phyloP scores from a whole-genome alignment of 2,888 invertebrate genomes.

The Heteromyza rotundicornis region DNA sequence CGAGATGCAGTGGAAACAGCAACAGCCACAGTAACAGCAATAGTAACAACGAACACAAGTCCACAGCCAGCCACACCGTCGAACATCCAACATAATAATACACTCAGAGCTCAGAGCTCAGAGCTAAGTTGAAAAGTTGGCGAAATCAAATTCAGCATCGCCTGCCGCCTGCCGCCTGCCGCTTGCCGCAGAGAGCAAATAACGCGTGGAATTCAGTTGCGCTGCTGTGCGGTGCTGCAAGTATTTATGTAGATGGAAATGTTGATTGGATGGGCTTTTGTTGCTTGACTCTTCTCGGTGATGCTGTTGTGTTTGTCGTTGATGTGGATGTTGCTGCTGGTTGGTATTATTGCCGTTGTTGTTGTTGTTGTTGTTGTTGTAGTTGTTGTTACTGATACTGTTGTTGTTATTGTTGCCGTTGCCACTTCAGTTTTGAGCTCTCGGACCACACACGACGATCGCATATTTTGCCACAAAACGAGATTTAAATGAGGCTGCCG shows the following conservation, averaged over 20 bases:
- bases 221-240: background rate
- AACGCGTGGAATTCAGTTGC: conserved; percentile 21
- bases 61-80: too few relatives aligned
- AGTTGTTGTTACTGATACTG: conserved; percentile 23
- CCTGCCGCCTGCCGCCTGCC: too few relatives aligned
- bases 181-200: background rate
- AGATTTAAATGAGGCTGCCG: conserved; percentile 47
- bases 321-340: conserved; percentile 4
- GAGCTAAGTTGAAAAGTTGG: too few relatives aligned
- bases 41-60: too few relatives aligned
- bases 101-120: too few relatives aligned
- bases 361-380: conserved; percentile 17
- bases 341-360: background rate
- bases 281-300: conserved; percentile 9
- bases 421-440: conserved; percentile 24
- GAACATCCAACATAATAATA: background rate
- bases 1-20: background rate
- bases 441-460: conserved; percentile 46
- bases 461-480: conserved; percentile 43
- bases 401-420: conserved; percentile 18
- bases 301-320: background rate
- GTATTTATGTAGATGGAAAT: conserved; percentile 42
- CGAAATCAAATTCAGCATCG: too few relatives aligned
- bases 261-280: conserved; percentile 38
- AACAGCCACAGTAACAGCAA: too few relatives aligned